Percentiles rank a stretch among this genome's conserved stretches.
Conservation (phyloP, 2,888 invertebrate genomes). For the Chelonus formosanus region DNA sequence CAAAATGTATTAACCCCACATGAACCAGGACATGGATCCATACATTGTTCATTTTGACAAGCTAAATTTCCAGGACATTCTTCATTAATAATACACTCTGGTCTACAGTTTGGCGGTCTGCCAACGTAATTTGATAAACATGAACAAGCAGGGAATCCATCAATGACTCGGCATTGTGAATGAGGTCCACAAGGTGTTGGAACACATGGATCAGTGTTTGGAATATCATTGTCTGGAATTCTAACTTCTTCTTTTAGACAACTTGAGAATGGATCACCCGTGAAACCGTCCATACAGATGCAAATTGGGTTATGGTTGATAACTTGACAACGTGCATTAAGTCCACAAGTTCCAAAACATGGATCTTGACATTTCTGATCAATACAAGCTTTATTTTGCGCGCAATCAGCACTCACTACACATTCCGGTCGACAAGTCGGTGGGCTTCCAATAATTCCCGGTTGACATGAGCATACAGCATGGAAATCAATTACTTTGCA, state of each 20-base stretch:
- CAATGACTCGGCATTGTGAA: slow-evolving; percentile 81
- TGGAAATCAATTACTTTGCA: slow-evolving; percentile 78
- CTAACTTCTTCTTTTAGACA: slow-evolving; percentile 71
- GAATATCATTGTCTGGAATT: slow-evolving; percentile 53
- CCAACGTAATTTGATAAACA: slow-evolving; percentile 83
- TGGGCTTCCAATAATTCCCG: slow-evolving; percentile 81
- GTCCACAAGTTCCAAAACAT: slow-evolving; percentile 84
- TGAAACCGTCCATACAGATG: slow-evolving; percentile 78
- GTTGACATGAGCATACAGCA: slow-evolving; percentile 82
- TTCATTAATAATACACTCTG: slow-evolving; percentile 84
- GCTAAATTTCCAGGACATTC: slow-evolving; percentile 86
- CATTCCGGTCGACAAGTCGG: slow-evolving; percentile 84
- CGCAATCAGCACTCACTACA: slow-evolving; percentile 83
- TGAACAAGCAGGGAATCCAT: slow-evolving; percentile 81
- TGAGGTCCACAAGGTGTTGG: slow-evolving; percentile 87
- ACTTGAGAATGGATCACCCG: slow-evolving; percentile 83
- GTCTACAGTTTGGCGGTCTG: slow-evolving; percentile 84
- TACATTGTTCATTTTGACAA: slow-evolving; percentile 83
- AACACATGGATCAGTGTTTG: slow-evolving; percentile 77
- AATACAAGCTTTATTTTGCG: slow-evolving; percentile 81
- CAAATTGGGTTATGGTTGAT: slow-evolving; percentile 88
- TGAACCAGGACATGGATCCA: slow-evolving; percentile 85
- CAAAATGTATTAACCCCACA: slow-evolving; percentile 84
- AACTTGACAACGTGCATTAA: slow-evolving; percentile 82
- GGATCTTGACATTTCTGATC: slow-evolving; percentile 84